Percentiles rank a stretch among this genome's conserved stretches.
Evolutionary conservation across 2,888 invertebrate genomes (phyloP).

Genomic region (Oeneis ivallda): DNA sequence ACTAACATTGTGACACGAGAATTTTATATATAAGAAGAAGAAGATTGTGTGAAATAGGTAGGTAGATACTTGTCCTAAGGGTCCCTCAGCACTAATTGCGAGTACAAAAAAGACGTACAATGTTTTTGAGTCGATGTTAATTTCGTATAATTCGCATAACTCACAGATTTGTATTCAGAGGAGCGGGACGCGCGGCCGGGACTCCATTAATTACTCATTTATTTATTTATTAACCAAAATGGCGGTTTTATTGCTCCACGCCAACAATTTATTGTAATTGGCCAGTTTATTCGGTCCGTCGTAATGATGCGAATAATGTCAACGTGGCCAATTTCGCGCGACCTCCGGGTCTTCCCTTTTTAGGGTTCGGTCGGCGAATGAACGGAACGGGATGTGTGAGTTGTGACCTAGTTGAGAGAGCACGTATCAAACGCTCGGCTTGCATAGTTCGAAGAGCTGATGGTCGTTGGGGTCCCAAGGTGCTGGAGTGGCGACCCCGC

Average conservation of each 20-base stretch:
- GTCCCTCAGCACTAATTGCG: constrained; percentile 57
- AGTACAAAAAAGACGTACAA: constrained; percentile 48
- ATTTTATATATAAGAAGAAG: too few species aligned
- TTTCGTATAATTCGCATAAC: constrained; percentile 64
- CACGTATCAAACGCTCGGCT: too few species aligned
- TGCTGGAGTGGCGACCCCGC: too few species aligned
- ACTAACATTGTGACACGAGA: too few species aligned
- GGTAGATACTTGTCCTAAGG: background rate
- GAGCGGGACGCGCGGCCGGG: constrained; percentile 47
- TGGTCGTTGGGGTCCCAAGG: too few species aligned
- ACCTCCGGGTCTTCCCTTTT: constrained; percentile 29
- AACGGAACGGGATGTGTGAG: too few species aligned
- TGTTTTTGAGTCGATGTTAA: constrained; percentile 45
- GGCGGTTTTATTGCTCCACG: constrained; percentile 66
- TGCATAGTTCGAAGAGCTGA: too few species aligned
- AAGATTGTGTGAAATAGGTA: too few species aligned
- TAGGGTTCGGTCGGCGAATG: constrained; percentile 4
- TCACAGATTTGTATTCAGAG: constrained; percentile 73
- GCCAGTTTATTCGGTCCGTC: constrained; percentile 55
- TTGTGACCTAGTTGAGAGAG: too few species aligned
- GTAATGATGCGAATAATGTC: constrained; percentile 45
- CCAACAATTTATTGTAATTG: constrained; percentile 76
- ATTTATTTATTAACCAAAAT: constrained; percentile 74
- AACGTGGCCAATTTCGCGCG: constrained; percentile 20
- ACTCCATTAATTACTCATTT: constrained; percentile 72